A percentile compares a stretch with the other conserved stretches of the same genome.
Conservation (phyloP, 1,140 invertebrate genomes). For the Calosoma granatense region DNA sequence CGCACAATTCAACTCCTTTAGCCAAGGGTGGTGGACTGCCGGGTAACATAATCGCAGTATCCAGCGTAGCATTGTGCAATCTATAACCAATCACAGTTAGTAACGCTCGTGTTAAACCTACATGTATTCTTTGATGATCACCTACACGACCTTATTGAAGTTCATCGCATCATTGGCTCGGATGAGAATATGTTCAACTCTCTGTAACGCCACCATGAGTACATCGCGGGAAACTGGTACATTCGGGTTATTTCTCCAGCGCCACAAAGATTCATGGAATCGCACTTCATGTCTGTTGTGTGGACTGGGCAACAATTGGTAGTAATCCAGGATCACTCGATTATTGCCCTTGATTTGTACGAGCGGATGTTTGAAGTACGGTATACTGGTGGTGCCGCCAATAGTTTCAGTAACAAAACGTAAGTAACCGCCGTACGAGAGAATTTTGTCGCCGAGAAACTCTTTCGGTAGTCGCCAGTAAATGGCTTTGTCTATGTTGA, state of each 20-base stretch:
- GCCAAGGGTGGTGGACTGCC: slow-evolving; percentile 56
- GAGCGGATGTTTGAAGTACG: slow-evolving; percentile 53
- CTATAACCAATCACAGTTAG: slow-evolving; percentile 36
- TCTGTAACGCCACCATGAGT: slow-evolving; percentile 83
- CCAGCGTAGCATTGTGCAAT: slow-evolving; percentile 66
- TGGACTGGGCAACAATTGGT: slow-evolving; percentile 27
- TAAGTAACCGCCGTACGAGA: slow-evolving; percentile 87
- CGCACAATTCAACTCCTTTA: slow-evolving; percentile 76
- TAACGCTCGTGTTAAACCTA: no score
- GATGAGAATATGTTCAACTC: slow-evolving; percentile 69
- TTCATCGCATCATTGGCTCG: slow-evolving; percentile 62
- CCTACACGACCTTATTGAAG: slow-evolving; percentile 50
- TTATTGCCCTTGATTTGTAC: slow-evolving; percentile 75
- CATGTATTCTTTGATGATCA: slow-evolving; percentile 22
- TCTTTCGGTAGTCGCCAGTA: slow-evolving; percentile 77
- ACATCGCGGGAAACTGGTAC: slow-evolving; percentile 56
- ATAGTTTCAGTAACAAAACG: slow-evolving; percentile 61
- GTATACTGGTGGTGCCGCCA: slow-evolving; percentile 44
- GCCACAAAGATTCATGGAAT: slow-evolving; percentile 55
- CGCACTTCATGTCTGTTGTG: slow-evolving; percentile 33
- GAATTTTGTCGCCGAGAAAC: slow-evolving; percentile 79
- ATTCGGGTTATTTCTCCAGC: slow-evolving; percentile 47
- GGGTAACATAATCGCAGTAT: slow-evolving; percentile 60
- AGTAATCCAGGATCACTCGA: slow-evolving; percentile 69
- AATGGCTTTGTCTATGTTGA: slow-evolving; percentile 61